These are phyloP conservation scores for Anguilla megastoma DNA, from an alignment of 2,797 vertebrate species.

Conservation along the genomic window DNA sequence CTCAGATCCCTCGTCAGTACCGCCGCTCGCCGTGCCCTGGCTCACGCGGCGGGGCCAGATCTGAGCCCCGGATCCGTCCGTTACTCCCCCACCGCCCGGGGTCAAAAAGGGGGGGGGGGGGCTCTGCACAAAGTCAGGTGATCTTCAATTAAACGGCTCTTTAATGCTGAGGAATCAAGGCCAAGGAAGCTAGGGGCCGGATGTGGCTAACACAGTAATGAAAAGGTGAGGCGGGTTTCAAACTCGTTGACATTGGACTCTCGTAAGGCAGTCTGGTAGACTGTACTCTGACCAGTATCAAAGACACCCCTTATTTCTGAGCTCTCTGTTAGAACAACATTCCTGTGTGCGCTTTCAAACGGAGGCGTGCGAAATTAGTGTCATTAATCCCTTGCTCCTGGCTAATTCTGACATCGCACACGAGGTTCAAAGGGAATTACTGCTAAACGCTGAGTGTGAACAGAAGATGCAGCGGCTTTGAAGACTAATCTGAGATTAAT, in stretches of 20 bases:
- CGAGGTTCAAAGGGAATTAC: conserved; percentile 12
- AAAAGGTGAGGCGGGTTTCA: conserved; percentile 8
- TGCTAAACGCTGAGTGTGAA: not conserved
- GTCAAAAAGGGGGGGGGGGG: not conserved
- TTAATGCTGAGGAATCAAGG: not conserved
- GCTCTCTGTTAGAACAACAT: not conserved
- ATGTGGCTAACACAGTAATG: not conserved
- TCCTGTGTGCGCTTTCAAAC: not conserved
- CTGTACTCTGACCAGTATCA: not conserved
- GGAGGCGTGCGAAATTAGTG: not conserved
- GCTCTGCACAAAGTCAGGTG: conserved; percentile 14
- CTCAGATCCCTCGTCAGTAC: conserved; percentile 21
- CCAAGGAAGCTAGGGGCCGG: not conserved
- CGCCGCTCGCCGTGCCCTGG: conserved; percentile 26
- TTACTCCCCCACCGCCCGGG: not conserved
- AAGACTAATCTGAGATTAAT: conserved; percentile 7
- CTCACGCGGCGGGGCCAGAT: conserved; percentile 22
- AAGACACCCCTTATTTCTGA: conserved; percentile 21
- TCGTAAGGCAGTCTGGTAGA: not conserved
- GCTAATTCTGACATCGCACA: conserved; percentile 15
- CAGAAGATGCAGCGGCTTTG: not conserved
- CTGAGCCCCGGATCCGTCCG: conserved; percentile 12
- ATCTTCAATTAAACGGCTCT: conserved; percentile 35
- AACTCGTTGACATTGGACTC: not conserved
- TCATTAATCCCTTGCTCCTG: not conserved